phyloP scores from a whole-genome alignment of 1,140 invertebrate species.

The Carposina sasakii region DNA sequence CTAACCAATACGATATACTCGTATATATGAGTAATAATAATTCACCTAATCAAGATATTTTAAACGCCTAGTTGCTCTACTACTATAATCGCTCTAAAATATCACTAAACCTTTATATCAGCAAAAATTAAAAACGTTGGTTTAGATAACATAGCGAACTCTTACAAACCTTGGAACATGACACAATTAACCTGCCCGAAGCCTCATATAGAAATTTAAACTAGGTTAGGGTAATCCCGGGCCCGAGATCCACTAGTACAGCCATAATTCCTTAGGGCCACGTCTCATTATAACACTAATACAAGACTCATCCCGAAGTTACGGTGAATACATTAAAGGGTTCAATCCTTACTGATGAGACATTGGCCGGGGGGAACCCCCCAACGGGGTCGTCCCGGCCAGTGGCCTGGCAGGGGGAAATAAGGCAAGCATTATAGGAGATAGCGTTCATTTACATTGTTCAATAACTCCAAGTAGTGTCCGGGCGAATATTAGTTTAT shows the following conservation, averaged over 20 bases:
- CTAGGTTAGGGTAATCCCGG: slow-evolving; percentile 56
- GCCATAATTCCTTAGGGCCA: slow-evolving; percentile 69
- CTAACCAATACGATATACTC: too few species aligned
- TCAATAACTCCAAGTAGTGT: slow-evolving; percentile 71
- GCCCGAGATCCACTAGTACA: slow-evolving; percentile 58
- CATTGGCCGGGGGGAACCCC: slow-evolving; percentile 47
- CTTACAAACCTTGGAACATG: slow-evolving; percentile 20
- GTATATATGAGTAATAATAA: too few species aligned
- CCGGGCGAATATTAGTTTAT: slow-evolving; percentile 70
- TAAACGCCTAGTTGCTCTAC: too few species aligned
- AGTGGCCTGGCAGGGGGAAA: slow-evolving; percentile 58
- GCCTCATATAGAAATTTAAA: slow-evolving; percentile 60
- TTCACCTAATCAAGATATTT: too few species aligned
- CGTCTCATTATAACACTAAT: slow-evolving; percentile 72
- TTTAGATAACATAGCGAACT: too few species aligned
- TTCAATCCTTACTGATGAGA: slow-evolving; percentile 71
- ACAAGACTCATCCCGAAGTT: slow-evolving; percentile 71
- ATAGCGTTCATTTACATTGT: slow-evolving; percentile 72
- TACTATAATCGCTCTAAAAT: too few species aligned
- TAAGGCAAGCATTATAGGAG: slow-evolving; percentile 69
- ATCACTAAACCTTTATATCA: too few species aligned
- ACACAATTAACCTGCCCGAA: slow-evolving; percentile 42
- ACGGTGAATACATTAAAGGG: slow-evolving; percentile 72
- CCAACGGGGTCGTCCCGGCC: slow-evolving; percentile 43
- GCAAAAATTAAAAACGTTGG: too few species aligned